phyloP scores from a whole-genome alignment of 1,140 invertebrate species.

The Pemphigus obesinymphae region DNA sequence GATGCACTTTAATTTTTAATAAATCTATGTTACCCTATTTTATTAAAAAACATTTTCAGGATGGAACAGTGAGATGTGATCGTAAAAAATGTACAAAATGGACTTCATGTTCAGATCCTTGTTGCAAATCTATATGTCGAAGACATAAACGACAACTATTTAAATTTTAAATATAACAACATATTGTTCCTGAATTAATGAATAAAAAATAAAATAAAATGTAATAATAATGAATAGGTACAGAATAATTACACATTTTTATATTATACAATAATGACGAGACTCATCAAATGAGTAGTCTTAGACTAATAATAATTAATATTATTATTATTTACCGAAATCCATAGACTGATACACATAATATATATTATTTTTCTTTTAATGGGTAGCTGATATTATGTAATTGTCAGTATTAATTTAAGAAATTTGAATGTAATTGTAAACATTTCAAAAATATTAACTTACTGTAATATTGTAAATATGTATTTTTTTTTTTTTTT shows the following conservation, averaged over 20 bases:
- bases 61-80: constrained; percentile 71
- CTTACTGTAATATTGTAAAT: constrained; percentile 32
- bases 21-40: not conserved
- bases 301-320: constrained; percentile 31
- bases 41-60: constrained; percentile 56
- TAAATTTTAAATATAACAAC: not conserved
- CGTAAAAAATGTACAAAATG: constrained; percentile 67
- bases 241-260: constrained; percentile 17
- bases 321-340: constrained; percentile 33
- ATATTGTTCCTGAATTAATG: constrained; percentile 34
- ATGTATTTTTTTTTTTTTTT: constrained; percentile 20
- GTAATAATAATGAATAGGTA: not conserved
- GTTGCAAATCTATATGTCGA: constrained; percentile 50
- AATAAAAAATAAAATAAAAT: constrained; percentile 5
- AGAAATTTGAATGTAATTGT: not conserved
- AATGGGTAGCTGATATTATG: constrained; percentile 40
- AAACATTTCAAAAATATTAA: constrained; percentile 28
- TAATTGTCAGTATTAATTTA: constrained; percentile 40
- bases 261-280: constrained; percentile 13
- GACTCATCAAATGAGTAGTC: constrained; percentile 14
- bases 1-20: not conserved
- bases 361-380: constrained; percentile 36
- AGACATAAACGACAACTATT: constrained; percentile 13
- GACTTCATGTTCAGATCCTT: constrained; percentile 63
- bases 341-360: constrained; percentile 41